Base-by-base conservation (phyloP, 1,140 invertebrate species). In the Neodiprion fabricii region DNA sequence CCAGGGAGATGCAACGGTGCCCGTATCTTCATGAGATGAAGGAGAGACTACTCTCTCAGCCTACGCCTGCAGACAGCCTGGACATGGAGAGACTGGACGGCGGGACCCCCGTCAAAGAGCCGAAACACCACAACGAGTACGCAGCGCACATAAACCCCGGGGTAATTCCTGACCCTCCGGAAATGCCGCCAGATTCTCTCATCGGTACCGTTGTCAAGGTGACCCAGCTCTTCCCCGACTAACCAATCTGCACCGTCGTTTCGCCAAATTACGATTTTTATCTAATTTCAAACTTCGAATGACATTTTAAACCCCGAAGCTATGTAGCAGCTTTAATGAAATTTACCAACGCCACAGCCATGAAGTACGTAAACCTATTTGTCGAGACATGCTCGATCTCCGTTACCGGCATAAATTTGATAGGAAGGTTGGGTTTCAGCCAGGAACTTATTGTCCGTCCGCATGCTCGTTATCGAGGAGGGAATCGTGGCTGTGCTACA, bases 1-100 rank as follows among this genome's bases (percentile, higher is more conserved):
- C 74, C 75, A 87, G 89, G 83, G 81, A 85, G 81, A 96, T 95
- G 95, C 95, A 96, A 91, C 93, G 94, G 88, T 96, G 94, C 89
- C 95, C 94, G 80, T 96, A 96, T 90, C 92, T 96, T 86, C 93
- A 95, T 91, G 95, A 96, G 91, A 96, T 96, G 95, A 95, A 95
- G 90, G 94, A 96, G 91, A 93, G 95, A 84, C 89, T 96, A 85
- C 90, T 96, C 80, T 93, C 91, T 79, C 91, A 93, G 82, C 91
- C 91, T 71, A 88, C 90, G 82, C 85, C 88, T 80, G 87, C 87
- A 23, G 88, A 89, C 76, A 88, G 87, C 80, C 79, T 89, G 77
- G 89, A 90, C 82, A 89, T 88, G 86, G 86, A 89, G 72, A 85
- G 91, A 75, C 86, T 88, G 76, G 85, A 88, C 77, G 86, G 84